Evolutionary conservation across 2,113 vertebrate genomes (phyloP).

Genomic region (Gorilla gorilla): DNA sequence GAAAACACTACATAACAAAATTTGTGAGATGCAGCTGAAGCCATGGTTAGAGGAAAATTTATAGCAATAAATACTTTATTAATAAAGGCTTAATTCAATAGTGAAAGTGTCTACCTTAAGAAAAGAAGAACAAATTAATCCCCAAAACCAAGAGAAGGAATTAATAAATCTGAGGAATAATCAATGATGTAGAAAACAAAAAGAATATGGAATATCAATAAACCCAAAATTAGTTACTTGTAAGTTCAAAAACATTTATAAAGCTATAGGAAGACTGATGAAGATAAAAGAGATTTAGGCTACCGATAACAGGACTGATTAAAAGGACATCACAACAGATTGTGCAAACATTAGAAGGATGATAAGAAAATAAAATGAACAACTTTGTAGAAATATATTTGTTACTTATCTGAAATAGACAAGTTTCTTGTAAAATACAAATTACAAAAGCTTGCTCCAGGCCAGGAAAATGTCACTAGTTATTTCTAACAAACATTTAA

Average conservation of each 20-base stretch:
- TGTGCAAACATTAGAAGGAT: neutral
- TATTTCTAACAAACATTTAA: neutral
- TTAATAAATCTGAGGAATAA: neutral
- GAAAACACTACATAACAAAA: neutral
- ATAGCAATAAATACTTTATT: neutral
- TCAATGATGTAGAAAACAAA: neutral
- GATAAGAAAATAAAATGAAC: neutral
- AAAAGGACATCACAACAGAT: neutral
- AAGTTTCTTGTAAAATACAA: neutral
- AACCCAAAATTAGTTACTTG: neutral
- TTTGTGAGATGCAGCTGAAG: neutral
- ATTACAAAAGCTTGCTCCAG: neutral
- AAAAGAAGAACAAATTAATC: neutral
- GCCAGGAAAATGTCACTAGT: neutral
- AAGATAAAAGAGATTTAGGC: neutral
- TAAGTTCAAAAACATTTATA: neutral
- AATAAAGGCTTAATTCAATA: neutral
- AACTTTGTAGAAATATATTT: neutral
- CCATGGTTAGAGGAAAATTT: neutral
- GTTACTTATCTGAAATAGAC: neutral
- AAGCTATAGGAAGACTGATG: neutral
- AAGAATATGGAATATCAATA: neutral
- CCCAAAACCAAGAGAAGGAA: neutral
- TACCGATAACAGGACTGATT: neutral
- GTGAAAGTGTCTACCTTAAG: neutral